These are phyloP conservation scores for Girardia tigrina DNA, from an alignment of 2,888 invertebrate genomes.

Conservation along the genomic window DNA sequence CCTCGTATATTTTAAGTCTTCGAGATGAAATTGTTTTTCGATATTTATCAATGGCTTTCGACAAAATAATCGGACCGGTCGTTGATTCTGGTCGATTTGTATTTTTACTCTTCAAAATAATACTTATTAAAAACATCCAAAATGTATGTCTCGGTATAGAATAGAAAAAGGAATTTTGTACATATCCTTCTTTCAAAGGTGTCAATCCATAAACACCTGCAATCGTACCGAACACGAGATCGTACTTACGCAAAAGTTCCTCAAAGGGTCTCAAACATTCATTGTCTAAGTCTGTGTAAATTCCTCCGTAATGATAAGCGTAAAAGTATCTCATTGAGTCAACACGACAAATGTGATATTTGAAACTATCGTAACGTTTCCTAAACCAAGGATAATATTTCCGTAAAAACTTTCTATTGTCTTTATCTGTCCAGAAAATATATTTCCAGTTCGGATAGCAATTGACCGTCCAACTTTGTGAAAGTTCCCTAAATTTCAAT, in stretches of 20 bases:
- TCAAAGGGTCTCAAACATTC: slow-evolving; percentile 21
- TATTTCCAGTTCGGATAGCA: slow-evolving; percentile 44
- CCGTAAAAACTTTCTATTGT: slow-evolving; percentile 42
- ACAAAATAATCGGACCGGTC: slow-evolving; percentile 26
- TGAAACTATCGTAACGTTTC: slow-evolving; percentile 41
- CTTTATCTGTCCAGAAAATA: slow-evolving; percentile 47
- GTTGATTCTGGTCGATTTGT: background rate
- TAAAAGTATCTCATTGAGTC: slow-evolving; percentile 39
- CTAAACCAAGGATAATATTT: slow-evolving; percentile 42
- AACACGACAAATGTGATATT: slow-evolving; percentile 42
- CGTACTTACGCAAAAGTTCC: background rate
- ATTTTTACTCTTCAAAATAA: background rate
- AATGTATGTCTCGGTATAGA: background rate
- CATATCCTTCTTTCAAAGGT: slow-evolving; percentile 4
- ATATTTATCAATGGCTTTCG: background rate
- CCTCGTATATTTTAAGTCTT: slow-evolving; percentile 25
- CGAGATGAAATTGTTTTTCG: background rate
- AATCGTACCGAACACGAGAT: background rate
- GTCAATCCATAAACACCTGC: background rate
- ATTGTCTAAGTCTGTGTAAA: slow-evolving; percentile 30
- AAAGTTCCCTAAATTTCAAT: background rate
- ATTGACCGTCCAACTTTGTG: slow-evolving; percentile 21
- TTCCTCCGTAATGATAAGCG: slow-evolving; percentile 31
- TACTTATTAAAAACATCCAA: background rate
- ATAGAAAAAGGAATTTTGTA: slow-evolving; percentile 23